Percentiles rank a stretch among this genome's conserved stretches.
These are phyloP conservation scores for Drosophila biarmipes DNA, from an alignment of 1,140 invertebrate species.

Conservation along the genomic window DNA sequence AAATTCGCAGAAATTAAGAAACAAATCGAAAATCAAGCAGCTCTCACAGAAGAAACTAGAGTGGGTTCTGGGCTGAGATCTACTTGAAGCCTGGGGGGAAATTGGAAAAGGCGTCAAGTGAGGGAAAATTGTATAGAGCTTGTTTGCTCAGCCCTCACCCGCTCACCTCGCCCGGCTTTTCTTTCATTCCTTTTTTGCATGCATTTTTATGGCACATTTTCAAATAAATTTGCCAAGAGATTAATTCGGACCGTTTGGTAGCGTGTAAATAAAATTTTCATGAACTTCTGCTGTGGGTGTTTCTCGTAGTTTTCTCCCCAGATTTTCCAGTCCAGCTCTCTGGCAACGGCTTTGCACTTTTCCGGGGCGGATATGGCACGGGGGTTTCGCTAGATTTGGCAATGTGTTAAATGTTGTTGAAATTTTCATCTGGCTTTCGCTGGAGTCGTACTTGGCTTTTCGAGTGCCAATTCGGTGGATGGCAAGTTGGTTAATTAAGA, in stretches of 20 bases:
- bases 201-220: slow-evolving; percentile 83
- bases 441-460: slow-evolving; percentile 52
- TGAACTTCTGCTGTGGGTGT: slow-evolving; percentile 70
- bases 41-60: slow-evolving; percentile 24
- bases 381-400: slow-evolving; percentile 76
- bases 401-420: slow-evolving; percentile 83
- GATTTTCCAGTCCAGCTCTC: slow-evolving; percentile 41
- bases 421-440: slow-evolving; percentile 52
- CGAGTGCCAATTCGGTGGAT: slow-evolving; percentile 55
- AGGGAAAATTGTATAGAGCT: slow-evolving; percentile 70
- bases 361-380: neutral
- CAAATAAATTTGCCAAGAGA: slow-evolving; percentile 82
- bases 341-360: slow-evolving; percentile 33
- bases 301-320: slow-evolving; percentile 40
- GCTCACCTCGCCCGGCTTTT: slow-evolving; percentile 9
- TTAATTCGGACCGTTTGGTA: slow-evolving; percentile 82
- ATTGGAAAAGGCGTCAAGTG: slow-evolving; percentile 47
- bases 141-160: slow-evolving; percentile 61
- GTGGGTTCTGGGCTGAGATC: neutral
- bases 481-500: slow-evolving; percentile 73
- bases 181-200: slow-evolving; percentile 54
- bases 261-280: slow-evolving; percentile 82
- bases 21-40: slow-evolving; percentile 82
- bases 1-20: slow-evolving; percentile 83
- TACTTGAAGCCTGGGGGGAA: slow-evolving; percentile 17